Evolutionary conservation across 2,797 vertebrate species (phyloP).

Genomic region (Poecilia gillii): DNA sequence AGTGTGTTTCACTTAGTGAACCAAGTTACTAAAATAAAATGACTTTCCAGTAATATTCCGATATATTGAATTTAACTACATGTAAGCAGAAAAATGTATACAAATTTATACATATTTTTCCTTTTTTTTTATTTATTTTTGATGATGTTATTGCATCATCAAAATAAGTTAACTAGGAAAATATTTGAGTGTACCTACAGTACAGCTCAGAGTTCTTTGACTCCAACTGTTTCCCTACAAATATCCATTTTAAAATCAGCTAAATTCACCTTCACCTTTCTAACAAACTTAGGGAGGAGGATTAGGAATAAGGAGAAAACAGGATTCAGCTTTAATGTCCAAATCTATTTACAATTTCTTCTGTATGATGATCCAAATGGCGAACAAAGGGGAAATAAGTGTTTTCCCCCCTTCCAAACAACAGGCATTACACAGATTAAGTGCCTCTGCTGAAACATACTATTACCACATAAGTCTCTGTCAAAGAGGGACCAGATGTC

Average conservation of each 20-base stretch:
- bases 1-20: background rate
- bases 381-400: conserved; percentile 64
- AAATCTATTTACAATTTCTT: conserved; percentile 16
- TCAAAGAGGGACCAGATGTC: conserved; percentile 75
- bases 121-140: background rate
- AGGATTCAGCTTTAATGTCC: conserved; percentile 4
- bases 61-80: background rate
- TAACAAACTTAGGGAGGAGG: conserved; percentile 23
- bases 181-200: background rate
- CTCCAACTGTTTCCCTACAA: background rate
- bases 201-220: background rate
- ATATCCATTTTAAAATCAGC: background rate
- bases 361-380: conserved; percentile 28
- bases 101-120: background rate
- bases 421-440: conserved; percentile 75
- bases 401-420: conserved; percentile 58
- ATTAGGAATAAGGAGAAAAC: background rate
- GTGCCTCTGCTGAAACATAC: conserved; percentile 74
- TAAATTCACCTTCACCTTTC: background rate
- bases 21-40: background rate
- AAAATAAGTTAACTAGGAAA: background rate
- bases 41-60: background rate
- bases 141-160: background rate
- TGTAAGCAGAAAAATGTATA: background rate
- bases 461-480: conserved; percentile 73